Evolutionary conservation across 2,797 vertebrate genomes (phyloP).

Genomic region (Tolypeutes matacus): DNA sequence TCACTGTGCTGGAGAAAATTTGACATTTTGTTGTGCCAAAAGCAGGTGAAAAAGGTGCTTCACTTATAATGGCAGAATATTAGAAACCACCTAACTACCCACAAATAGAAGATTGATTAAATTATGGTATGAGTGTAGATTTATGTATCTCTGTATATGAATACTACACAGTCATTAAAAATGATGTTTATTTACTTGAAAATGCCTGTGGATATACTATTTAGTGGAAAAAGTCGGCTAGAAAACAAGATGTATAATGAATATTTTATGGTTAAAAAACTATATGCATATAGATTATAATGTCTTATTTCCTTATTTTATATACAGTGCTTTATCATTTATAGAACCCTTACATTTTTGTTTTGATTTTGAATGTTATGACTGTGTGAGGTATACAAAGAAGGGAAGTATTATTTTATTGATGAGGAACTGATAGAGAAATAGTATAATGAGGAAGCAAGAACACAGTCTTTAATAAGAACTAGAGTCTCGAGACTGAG

Average conservation of each 20-base stretch:
- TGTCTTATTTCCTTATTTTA: slow-evolving; percentile 3
- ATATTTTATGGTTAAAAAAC: neutral
- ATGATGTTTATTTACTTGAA: neutral
- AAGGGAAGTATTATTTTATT: neutral
- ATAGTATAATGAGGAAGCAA: neutral
- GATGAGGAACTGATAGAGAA: neutral
- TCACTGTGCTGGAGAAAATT: neutral
- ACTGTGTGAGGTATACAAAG: neutral
- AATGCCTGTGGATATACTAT: neutral
- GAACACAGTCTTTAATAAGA: no score
- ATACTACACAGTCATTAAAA: slow-evolving; percentile 9
- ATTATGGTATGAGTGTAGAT: neutral
- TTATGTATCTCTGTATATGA: neutral
- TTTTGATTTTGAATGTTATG: neutral
- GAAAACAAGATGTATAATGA: neutral
- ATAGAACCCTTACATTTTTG: neutral
- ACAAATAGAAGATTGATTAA: neutral
- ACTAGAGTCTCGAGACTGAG: no score
- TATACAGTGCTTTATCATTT: neutral
- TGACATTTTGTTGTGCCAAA: slow-evolving; percentile 9
- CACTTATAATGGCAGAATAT: neutral
- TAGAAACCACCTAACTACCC: neutral
- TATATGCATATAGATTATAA: neutral
- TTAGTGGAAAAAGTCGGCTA: neutral
- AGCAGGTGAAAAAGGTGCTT: neutral